Evolutionary conservation across 2,797 vertebrate species (phyloP), one percentile per base, ranked within the genome.

Genomic region (Poeciliopsis gracilis): DNA sequence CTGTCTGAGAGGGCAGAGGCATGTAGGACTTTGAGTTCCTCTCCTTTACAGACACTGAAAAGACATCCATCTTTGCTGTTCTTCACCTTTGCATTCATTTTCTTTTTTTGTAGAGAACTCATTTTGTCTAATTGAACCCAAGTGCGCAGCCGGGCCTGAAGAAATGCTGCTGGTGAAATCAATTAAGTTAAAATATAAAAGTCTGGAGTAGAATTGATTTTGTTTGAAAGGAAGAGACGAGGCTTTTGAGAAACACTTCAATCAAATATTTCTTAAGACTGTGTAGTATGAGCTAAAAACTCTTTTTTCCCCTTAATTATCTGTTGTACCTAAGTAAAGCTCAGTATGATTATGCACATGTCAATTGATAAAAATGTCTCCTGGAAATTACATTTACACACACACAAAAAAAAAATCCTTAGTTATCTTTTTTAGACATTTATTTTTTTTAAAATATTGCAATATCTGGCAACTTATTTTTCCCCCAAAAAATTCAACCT

Each of bases 111-210:
- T 9, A 51, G 66, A 20, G n/a, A 23, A 53, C 66, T 72, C 46
- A 16, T 82, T 84, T 84, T 79, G n/a, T 59, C 45, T 47, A 49
- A 23, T 86, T 73, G 55, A 85, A 57, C 30, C 46, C 10, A 10
- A 47, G 74, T 30, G 46, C 63, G 30, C 72, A 78, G 45, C 66
- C 53, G 77, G 43, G 83, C 66, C 49, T 59, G 73, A 71, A 30
- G 82, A 59, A 81, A 67, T 67, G 66, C 71, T 72, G 67, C 38
- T 70, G 15, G 46, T 41, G 3, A 69, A 85, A 69, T 72, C 53
- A 69, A 69, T 72, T 38, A 13, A 55, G 5, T 16, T 72, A 45
- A 13, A 43, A 25, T 73, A 20, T 43, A 36, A 83, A 70, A 80
- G 46, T 76, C 49, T 61, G 63, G 72, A 79, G 83, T 15, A 49